A percentile compares a stretch with the other conserved stretches of the same genome.
Evolutionary conservation across 2,888 invertebrate genomes (phyloP).

Genomic region (Plusia festucae): DNA sequence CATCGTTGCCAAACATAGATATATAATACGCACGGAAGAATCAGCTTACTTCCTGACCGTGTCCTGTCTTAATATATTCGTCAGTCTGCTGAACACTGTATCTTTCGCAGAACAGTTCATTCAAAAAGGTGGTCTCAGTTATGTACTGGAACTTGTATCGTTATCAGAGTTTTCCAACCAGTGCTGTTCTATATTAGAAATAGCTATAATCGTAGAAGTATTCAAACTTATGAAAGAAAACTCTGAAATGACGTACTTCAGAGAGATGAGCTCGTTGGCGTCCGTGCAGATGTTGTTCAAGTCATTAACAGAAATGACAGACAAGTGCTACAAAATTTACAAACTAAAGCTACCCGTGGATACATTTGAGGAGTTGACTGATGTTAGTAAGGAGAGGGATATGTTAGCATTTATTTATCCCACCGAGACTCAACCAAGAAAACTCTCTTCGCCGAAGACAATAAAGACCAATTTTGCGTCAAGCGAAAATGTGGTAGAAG

Average conservation of each 20-base stretch:
- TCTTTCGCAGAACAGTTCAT: conserved; percentile 90
- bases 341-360: conserved; percentile 72
- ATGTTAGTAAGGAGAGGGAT: conserved; percentile 71
- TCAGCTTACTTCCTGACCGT: conserved; percentile 89
- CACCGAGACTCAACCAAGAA: conserved; percentile 48
- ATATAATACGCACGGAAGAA: conserved; percentile 82
- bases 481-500: conserved; percentile 61
- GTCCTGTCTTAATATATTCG: conserved; percentile 90
- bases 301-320: conserved; percentile 77
- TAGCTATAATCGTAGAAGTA: conserved; percentile 90
- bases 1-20: conserved; percentile 86
- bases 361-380: conserved; percentile 73
- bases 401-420: conserved; percentile 60
- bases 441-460: conserved; percentile 60
- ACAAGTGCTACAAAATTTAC: conserved; percentile 78
- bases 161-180: conserved; percentile 88
- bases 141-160: conserved; percentile 87
- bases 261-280: conserved; percentile 78
- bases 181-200: conserved; percentile 90
- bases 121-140: conserved; percentile 88
- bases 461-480: conserved; percentile 58
- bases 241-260: conserved; percentile 70
- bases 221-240: conserved; percentile 82
- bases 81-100: conserved; percentile 87
- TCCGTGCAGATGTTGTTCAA: conserved; percentile 84